Evolutionary conservation across 2,888 invertebrate genomes (phyloP).

Genomic region (Melanotus villosus): DNA sequence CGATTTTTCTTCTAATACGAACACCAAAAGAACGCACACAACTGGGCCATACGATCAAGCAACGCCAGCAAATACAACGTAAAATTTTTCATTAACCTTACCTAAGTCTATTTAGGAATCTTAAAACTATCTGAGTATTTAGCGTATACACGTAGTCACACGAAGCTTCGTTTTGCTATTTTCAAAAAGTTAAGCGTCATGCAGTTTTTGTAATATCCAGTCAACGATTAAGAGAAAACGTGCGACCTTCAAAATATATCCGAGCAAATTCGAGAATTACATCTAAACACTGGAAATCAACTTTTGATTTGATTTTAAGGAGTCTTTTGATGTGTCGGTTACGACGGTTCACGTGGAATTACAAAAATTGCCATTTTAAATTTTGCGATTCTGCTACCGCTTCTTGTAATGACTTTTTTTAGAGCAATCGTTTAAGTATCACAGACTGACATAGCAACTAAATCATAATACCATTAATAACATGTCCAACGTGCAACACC

Average conservation of each 20-base stretch:
- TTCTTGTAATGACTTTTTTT: constrained; percentile 60
- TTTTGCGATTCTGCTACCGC: constrained; percentile 48
- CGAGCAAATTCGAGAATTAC: too few relatives aligned
- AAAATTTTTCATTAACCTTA: constrained; percentile 40
- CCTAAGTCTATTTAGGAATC: constrained; percentile 46
- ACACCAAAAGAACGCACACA: not conserved
- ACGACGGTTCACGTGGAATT: constrained; percentile 13
- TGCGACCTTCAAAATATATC: too few relatives aligned
- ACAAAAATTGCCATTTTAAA: constrained; percentile 36
- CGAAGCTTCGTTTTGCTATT: constrained; percentile 60
- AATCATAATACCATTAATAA: constrained; percentile 52
- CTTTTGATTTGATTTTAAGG: too few relatives aligned
- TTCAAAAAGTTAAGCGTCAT: constrained; percentile 45
- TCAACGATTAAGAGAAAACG: too few relatives aligned
- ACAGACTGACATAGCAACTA: constrained; percentile 69
- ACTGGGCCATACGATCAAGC: constrained; percentile 15
- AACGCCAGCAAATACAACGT: constrained; percentile 41
- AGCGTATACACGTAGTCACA: constrained; percentile 68
- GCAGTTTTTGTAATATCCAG: constrained; percentile 46
- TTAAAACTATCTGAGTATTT: constrained; percentile 63
- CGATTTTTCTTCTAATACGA: too few relatives aligned
- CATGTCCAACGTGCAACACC: constrained; percentile 22
- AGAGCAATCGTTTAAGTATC: constrained; percentile 67
- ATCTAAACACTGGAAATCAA: too few relatives aligned
- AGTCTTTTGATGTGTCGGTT: too few relatives aligned